A percentile compares a stretch with the other conserved stretches of the same genome.
These are phyloP conservation scores for Phoebastria nigripes DNA, from an alignment of 2,797 vertebrate species.

Conservation along the genomic window DNA sequence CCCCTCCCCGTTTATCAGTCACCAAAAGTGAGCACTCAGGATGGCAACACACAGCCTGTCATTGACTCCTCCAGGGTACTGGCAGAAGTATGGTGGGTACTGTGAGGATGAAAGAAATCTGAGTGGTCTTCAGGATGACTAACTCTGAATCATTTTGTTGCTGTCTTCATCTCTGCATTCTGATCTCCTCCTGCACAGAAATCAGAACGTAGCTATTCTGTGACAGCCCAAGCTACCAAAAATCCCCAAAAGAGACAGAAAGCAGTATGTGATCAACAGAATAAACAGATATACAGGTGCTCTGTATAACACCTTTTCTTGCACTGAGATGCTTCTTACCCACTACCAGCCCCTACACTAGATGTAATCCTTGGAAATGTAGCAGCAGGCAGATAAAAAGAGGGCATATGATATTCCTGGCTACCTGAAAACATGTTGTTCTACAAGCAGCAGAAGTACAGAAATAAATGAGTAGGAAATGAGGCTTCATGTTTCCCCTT, in stretches of 20 bases:
- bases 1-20: neutral
- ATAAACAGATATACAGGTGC: neutral
- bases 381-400: neutral
- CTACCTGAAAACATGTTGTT: neutral
- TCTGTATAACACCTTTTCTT: conserved; percentile 14
- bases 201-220: conserved; percentile 13
- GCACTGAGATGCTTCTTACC: neutral
- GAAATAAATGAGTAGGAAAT: neutral
- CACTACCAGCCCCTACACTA: neutral
- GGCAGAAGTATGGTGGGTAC: conserved; percentile 4
- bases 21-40: neutral
- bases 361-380: neutral
- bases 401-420: neutral
- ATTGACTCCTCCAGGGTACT: neutral
- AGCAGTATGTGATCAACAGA: conserved; percentile 4
- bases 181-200: conserved; percentile 31
- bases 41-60: neutral
- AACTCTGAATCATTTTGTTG: conserved; percentile 26
- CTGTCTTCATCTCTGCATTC: conserved; percentile 6
- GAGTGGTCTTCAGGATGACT: conserved; percentile 38
- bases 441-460: neutral
- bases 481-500: neutral
- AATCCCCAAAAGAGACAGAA: neutral
- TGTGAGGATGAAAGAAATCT: neutral
- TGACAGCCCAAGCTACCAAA: conserved; percentile 15